Evolutionary conservation across 2,113 vertebrate genomes (phyloP), one percentile per base, ranked within the genome.

Genomic region (Eretmochelys imbricata): DNA sequence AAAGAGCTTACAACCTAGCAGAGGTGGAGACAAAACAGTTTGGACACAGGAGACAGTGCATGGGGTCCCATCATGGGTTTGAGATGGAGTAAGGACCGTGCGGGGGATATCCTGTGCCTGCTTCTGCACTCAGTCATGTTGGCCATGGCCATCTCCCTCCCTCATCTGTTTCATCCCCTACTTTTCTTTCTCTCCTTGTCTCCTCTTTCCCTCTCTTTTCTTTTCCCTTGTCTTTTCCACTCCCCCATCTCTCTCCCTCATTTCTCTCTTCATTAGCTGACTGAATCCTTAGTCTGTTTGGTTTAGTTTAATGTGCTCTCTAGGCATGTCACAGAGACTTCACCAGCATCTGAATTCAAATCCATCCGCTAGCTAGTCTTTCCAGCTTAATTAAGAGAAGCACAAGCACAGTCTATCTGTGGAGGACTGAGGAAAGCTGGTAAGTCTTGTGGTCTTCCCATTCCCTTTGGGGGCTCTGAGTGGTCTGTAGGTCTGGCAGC

Each of bases 251-350:
- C 54, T 65, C 59, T 53, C 79, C 59, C 84, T 97, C 86, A 24
- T 97, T 97, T 94, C 87, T 93, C 89, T 95, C 94, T 93, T 97
- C 96, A 95, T 98, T 97, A 98, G 92, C 81, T 95, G 59, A 42
- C 96, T 83, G 86, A 95, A 96, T 94, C 54, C 88, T 92, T 92
- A 95, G 94, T 96, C 94, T 97, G 90, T 97, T 97, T 97, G 97
- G 93, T 97, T 97, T 98, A 87, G 96, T 98, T 96, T 96, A 98
- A 98, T 94, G 94, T 35, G 65, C 95, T 97, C 97, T 98, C 97
- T 92, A 96, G 97, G 97, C 94, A 95, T 96, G 95, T 93, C 69
- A 69, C 10, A 93, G 91, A 55, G 94, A 82, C 87, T 96, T 94
- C 89, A 87, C 90, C 92, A 95, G 87, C 93, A 95, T 92, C 96